Evolutionary conservation across 2,113 vertebrate genomes (phyloP), one percentile per base, ranked within the genome.

Genomic region (Eretmochelys imbricata): DNA sequence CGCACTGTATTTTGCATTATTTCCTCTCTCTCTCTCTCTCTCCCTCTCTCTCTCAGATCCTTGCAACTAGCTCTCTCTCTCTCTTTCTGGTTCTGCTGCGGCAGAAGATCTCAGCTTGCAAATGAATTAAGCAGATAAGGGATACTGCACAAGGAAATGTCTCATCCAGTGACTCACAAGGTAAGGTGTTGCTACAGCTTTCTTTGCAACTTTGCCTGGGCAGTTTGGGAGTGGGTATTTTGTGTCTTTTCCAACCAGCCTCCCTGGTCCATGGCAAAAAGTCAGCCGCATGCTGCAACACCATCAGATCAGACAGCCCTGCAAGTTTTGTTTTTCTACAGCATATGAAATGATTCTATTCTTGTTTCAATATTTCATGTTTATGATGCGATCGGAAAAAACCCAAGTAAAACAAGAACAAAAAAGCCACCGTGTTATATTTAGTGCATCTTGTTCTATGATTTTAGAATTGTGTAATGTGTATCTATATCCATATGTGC

Each of bases 131-230:
- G 96, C 93, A 94, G 95, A 95, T 97, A 91, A 84, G 84, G 78
- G 93, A 96, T 53, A 92, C 93, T 50, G 96, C 93, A 79, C 92
- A 94, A 91, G 95, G 95, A 96, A 95, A 97, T 95, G 96, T 78
- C 96, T 97, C 94, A 96, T 91, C 76, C 95, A 81, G 89, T 92
- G 91, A 92, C 90, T 96, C 93, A 94, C 76, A 81, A 38, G 94
- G 96, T 96, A 96, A 96, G 96, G 96, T 95, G 86, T 38, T 84
- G 89, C 87, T 84, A 25, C 10, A 84, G 87, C 90, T 93, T 51
- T 93, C 83, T 85, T 88, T 16, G 78, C 27, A 62, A 94, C 85
- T 91, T 86, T 93, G 75, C 81, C 85, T 69, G 84, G 91, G 84
- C 84, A 20, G 87, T 94, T 92, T 6, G 89, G 89, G 91, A 85